A percentile compares a stretch with the other conserved stretches of the same genome.
phyloP scores from a whole-genome alignment of 2,888 invertebrate genomes.

The Drosophila mimica region DNA sequence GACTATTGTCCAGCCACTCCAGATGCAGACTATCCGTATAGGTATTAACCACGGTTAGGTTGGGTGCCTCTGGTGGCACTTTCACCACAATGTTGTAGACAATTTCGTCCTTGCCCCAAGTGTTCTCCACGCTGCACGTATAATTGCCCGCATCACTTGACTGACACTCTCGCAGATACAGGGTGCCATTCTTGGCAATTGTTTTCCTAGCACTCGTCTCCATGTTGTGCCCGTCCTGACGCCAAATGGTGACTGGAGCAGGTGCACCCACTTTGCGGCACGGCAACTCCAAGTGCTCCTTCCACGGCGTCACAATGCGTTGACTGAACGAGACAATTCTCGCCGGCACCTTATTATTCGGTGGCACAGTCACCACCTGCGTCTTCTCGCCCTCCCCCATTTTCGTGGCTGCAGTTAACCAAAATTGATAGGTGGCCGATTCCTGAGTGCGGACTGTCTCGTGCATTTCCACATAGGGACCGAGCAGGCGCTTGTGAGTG shows the following conservation, averaged over 20 bases:
- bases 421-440: constrained; percentile 90
- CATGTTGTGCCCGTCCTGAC: constrained; percentile 90
- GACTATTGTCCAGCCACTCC: constrained; percentile 92
- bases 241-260: constrained; percentile 91
- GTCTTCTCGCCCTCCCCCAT: constrained; percentile 94
- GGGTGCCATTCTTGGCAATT: constrained; percentile 89
- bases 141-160: constrained; percentile 95
- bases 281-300: constrained; percentile 92
- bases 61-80: constrained; percentile 95
- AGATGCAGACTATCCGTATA: constrained; percentile 93
- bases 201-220: constrained; percentile 90
- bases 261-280: constrained; percentile 95
- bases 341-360: constrained; percentile 93
- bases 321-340: constrained; percentile 95
- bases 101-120: constrained; percentile 93
- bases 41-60: constrained; percentile 91
- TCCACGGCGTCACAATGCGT: constrained; percentile 93
- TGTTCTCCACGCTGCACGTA: constrained; percentile 94
- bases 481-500: constrained; percentile 90
- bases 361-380: constrained; percentile 90
- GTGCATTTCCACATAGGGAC: constrained; percentile 89
- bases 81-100: constrained; percentile 89
- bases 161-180: constrained; percentile 91
- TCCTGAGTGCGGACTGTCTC: constrained; percentile 90
- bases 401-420: constrained; percentile 91